Base-by-base conservation (phyloP, 1,140 invertebrate species). In the Drusus annulatus region DNA sequence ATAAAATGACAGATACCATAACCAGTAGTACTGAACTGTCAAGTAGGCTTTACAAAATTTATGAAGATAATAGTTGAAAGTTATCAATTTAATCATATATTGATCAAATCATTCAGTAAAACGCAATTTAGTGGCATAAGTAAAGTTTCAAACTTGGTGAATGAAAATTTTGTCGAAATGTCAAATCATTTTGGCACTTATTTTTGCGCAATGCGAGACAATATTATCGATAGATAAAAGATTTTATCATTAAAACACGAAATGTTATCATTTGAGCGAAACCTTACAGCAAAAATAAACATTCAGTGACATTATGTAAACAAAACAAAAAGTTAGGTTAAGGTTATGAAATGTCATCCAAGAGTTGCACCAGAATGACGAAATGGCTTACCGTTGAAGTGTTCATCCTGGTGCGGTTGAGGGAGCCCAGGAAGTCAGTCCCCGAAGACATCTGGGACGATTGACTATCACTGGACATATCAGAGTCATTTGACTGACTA, bases 401-500 rank as follows among this genome's bases (percentile, higher is more conserved):
- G 7, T 74, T 63, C 17, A 77, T 80, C 21, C 69, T 80, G n/a
- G 52, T 17, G 17, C 51, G 31, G 56, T 74, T 69, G n/a, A 80
- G 15, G 17, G 81, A 78, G 3, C 78, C 79, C 21, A 83, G 56
- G 60, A 80, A 83, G 45, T 83, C 81, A n/a, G 68, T 62, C 28
- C 74, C 71, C 23, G 78, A 80, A 36, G 81, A 82, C 45, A 75
- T 69, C 19, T 78, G 78, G 13, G 81, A 83, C 0, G 75, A 83
- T 36, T 78, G 75, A 51, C 79, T 80, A 76, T 78, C 76, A 31
- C 65, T 75, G 62, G 76, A 79, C 71, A 76, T 65, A 52, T 76
- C 65, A 31, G 78, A 76, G 60, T 83, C 81, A 69, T 83, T 83
- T 25, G 78, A 80, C 23, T 80, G 74, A 21, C 68, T 83, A 45